Evolutionary conservation across 2,888 invertebrate genomes (phyloP).

Genomic region (Crocallis elinguaria): DNA sequence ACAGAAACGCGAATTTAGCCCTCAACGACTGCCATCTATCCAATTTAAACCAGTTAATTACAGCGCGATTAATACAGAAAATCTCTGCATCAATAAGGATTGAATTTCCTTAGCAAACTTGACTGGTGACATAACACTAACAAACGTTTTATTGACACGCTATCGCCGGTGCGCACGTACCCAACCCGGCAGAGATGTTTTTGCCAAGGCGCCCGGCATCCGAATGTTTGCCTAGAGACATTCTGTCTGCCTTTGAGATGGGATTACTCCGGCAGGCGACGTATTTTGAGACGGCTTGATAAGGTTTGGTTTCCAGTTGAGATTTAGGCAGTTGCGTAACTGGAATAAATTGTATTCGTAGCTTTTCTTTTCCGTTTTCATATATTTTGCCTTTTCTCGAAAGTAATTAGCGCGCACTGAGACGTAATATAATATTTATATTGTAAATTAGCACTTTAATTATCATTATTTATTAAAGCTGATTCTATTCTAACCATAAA

Average conservation of each 20-base stretch:
- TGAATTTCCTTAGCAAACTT: not conserved
- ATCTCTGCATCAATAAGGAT: not conserved
- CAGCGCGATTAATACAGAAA: not conserved
- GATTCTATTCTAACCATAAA: too few species aligned
- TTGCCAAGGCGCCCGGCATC: conserved; percentile 3
- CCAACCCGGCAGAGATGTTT: not conserved
- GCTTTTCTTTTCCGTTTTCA: not conserved
- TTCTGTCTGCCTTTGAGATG: conserved; percentile 4
- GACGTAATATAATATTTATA: too few species aligned
- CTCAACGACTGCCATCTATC: too few species aligned
- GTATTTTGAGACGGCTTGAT: not conserved
- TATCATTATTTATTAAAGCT: too few species aligned
- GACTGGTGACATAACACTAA: conserved; percentile 11
- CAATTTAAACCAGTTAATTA: too few species aligned
- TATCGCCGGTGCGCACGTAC: not conserved
- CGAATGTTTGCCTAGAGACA: conserved; percentile 1
- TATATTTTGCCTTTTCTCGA: too few species aligned
- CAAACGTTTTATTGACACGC: conserved; percentile 11
- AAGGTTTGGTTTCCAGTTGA: conserved; percentile 13
- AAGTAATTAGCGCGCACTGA: too few species aligned
- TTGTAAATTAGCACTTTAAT: too few species aligned
- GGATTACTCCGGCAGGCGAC: conserved; percentile 9
- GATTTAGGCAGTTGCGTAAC: conserved; percentile 9
- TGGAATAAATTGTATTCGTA: conserved; percentile 1
- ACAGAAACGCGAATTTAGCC: too few species aligned